phyloP scores from a whole-genome alignment of 2,888 invertebrate genomes.

The Balanococcus diminutus region DNA sequence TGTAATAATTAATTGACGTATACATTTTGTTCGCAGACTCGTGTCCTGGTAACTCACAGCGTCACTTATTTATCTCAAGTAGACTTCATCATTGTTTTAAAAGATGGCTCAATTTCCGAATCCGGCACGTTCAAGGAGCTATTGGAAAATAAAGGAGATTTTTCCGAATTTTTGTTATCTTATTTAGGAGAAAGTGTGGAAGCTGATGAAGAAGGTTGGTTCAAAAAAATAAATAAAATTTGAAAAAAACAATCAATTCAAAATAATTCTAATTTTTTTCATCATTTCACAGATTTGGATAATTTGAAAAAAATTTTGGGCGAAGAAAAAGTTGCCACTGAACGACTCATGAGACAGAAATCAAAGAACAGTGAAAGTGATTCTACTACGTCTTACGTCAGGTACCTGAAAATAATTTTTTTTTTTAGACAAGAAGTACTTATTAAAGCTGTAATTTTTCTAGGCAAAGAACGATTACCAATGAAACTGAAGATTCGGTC shows the following conservation, averaged over 20 bases:
- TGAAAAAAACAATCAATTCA: too few relatives aligned
- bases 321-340: conserved; percentile 65
- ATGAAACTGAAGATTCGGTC: conserved; percentile 66
- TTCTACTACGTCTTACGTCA: conserved; percentile 34
- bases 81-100: conserved; percentile 88
- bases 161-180: conserved; percentile 81
- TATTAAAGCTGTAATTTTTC: not conserved
- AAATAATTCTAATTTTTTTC: not conserved
- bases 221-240: not conserved
- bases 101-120: conserved; percentile 86
- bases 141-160: conserved; percentile 81
- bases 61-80: conserved; percentile 90
- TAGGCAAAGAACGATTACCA: conserved; percentile 68
- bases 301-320: conserved; percentile 79
- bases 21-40: conserved; percentile 65
- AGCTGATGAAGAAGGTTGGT: conserved; percentile 57
- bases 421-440: not conserved
- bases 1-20: too few relatives aligned
- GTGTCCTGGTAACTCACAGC: conserved; percentile 93
- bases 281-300: conserved; percentile 65
- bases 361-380: conserved; percentile 30
- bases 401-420: not conserved
- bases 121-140: conserved; percentile 88
- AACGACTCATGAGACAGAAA: conserved; percentile 10
- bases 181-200: conserved; percentile 70